Evolutionary conservation across 2,113 vertebrate genomes (phyloP).

Genomic region (Pimephales promelas): DNA sequence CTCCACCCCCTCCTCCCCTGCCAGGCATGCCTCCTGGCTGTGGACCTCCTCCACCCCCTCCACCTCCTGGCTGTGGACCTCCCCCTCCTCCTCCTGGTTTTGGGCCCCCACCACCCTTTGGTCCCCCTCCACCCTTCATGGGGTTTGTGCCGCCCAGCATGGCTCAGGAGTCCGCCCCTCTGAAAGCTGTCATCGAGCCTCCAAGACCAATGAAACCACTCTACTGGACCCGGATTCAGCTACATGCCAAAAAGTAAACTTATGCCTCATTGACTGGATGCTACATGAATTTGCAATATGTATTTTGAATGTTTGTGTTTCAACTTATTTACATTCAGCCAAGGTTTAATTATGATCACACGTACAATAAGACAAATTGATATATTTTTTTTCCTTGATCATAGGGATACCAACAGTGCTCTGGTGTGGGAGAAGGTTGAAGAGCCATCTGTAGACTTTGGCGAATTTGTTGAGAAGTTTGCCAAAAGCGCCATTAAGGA

Average conservation of each 20-base stretch:
- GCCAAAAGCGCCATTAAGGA: slow-evolving; percentile 94
- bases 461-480: slow-evolving; percentile 94
- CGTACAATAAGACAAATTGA: neutral
- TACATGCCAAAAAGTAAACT: slow-evolving; percentile 90
- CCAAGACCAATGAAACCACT: slow-evolving; percentile 97
- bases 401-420: slow-evolving; percentile 79
- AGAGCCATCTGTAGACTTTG: slow-evolving; percentile 90
- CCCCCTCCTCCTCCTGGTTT: slow-evolving; percentile 57
- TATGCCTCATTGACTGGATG: slow-evolving; percentile 13
- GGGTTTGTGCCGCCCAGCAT: slow-evolving; percentile 77
- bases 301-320: slow-evolving; percentile 26
- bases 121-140: slow-evolving; percentile 75
- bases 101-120: slow-evolving; percentile 57
- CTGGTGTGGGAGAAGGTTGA: slow-evolving; percentile 95
- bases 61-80: slow-evolving; percentile 47
- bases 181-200: slow-evolving; percentile 89
- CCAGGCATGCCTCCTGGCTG: slow-evolving; percentile 46
- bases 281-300: slow-evolving; percentile 18
- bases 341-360: neutral
- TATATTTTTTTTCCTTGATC: slow-evolving; percentile 19
- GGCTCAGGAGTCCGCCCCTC: slow-evolving; percentile 80
- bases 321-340: neutral
- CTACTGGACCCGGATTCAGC: slow-evolving; percentile 97
- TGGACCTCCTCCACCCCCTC: slow-evolving; percentile 37
- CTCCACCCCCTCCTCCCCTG: slow-evolving; percentile 49